Base-by-base conservation (phyloP, 2,113 vertebrate species). In the Scortum barcoo region DNA sequence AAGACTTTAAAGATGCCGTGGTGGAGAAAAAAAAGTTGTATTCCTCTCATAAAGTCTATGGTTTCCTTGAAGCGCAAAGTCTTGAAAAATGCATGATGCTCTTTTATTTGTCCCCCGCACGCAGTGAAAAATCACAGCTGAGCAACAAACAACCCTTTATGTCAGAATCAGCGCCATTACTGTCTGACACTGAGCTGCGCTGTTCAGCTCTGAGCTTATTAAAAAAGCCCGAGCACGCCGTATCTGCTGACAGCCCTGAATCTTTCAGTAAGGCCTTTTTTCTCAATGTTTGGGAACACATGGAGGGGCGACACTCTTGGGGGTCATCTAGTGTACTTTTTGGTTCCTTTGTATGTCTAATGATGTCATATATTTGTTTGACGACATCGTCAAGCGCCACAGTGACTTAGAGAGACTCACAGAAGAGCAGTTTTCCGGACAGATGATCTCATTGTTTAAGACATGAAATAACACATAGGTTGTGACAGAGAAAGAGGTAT, bases 161-260 rank as follows among this genome's bases (percentile, higher is more conserved):
- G 80, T 80, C 81, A 76, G 74, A 84, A 78, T 78, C 78, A 87
- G 57, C 86, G 72, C 50, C 79, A 73, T 87, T 83, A 80, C 70
- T 62, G 78, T 77, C 83, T 54, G 66, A 68, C 36, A 17, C 24
- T 30, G 67, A 83, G 81, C 22, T 3, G 8, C 44, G 33, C 58
- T 30, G 78, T 84, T 67, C 56, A 66, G 68, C 83, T 77, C 60
- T 17, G 80, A 70, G 76, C 91, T 87, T 83, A 89, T 91, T 91
- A 89, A 88, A 89, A 90, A 87, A 85, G 83, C 89, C 81, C n/a
- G 72, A 89, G 65, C 17, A 7, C 1, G 11, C 53, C 28, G 13
- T 40, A 71, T 88, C 13, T 73, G 72, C 72, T 30, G 69, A 78
- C 56, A 62, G 53, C 69, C 33, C 56, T 61, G 69, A 74, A 82